These are phyloP conservation scores for Artemia franciscana DNA, from an alignment of 1,140 invertebrate species.

Conservation along the genomic window DNA sequence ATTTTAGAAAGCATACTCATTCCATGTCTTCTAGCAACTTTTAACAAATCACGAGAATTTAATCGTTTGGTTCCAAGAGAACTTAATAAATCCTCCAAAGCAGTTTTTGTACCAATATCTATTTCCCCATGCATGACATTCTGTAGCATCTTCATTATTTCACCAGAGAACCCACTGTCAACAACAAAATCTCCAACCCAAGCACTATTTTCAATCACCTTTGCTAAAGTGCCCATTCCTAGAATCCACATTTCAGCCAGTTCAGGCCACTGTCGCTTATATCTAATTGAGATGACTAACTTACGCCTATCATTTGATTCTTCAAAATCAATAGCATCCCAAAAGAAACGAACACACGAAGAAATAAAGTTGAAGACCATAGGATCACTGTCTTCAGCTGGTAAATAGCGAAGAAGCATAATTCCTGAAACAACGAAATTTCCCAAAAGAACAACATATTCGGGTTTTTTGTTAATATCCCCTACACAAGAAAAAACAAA, in stretches of 20 bases:
- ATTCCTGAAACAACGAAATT: slow-evolving; percentile 60
- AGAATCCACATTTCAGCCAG: slow-evolving; percentile 76
- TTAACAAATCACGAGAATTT: background rate
- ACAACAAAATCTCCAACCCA: slow-evolving; percentile 75
- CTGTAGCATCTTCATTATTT: slow-evolving; percentile 49
- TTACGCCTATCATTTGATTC: slow-evolving; percentile 47
- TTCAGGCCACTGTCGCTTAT: slow-evolving; percentile 66
- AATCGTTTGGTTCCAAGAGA: slow-evolving; percentile 29
- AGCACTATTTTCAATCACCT: slow-evolving; percentile 47
- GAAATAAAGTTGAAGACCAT: slow-evolving; percentile 20
- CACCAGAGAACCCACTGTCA: slow-evolving; percentile 73
- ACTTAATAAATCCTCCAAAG: slow-evolving; percentile 68
- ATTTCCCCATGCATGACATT: slow-evolving; percentile 56
- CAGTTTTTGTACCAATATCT: slow-evolving; percentile 55
- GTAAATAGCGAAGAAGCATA: slow-evolving; percentile 55
- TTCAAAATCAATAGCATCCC: slow-evolving; percentile 58
- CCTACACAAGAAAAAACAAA: slow-evolving; percentile 69
- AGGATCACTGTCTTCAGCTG: slow-evolving; percentile 21
- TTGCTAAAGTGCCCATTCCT: slow-evolving; percentile 71
- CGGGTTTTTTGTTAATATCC: slow-evolving; percentile 50
- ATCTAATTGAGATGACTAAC: slow-evolving; percentile 54
- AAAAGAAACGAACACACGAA: slow-evolving; percentile 46
- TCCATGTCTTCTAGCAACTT: background rate
- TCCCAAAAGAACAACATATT: slow-evolving; percentile 58
- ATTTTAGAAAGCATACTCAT: background rate